These are phyloP conservation scores for Enteromius unitaeniatus DNA, from an alignment of 2,797 vertebrate genomes.

Conservation along the genomic window DNA sequence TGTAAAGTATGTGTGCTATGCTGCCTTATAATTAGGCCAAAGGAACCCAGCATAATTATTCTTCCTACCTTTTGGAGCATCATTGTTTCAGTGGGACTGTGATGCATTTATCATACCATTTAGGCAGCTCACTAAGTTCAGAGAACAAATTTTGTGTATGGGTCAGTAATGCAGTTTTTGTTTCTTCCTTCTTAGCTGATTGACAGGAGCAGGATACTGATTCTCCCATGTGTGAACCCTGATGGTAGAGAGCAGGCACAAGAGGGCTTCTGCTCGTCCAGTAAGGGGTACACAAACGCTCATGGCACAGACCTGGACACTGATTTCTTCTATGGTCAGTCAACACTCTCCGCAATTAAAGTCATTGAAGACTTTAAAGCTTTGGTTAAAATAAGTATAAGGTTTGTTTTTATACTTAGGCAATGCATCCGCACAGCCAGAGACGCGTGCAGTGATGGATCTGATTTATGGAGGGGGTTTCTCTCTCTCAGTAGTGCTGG, in stretches of 20 bases:
- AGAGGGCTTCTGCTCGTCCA: conserved; percentile 87
- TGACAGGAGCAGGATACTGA: conserved; percentile 90
- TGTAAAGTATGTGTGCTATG: neutral
- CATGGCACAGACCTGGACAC: conserved; percentile 89
- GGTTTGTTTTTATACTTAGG: conserved; percentile 70
- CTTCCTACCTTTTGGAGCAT: neutral
- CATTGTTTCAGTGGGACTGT: no score
- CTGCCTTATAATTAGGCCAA: neutral
- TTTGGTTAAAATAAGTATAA: neutral
- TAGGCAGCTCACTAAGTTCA: neutral
- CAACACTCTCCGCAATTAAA: neutral
- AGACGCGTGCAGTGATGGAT: conserved; percentile 90
- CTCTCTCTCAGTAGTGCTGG: conserved; percentile 91
- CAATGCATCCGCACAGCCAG: conserved; percentile 88
- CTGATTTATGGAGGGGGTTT: conserved; percentile 87
- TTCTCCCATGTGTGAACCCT: conserved; percentile 93
- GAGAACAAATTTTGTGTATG: neutral
- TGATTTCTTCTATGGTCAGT: conserved; percentile 89
- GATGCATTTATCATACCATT: neutral
- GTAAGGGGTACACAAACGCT: conserved; percentile 80
- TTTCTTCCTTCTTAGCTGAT: conserved; percentile 80
- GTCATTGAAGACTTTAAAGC: neutral
- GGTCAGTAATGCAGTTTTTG: neutral
- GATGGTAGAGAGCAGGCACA: conserved; percentile 88
- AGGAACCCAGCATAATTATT: neutral